These are phyloP conservation scores for Cheilosia vernalis DNA, from an alignment of 2,888 invertebrate species.

Conservation along the genomic window DNA sequence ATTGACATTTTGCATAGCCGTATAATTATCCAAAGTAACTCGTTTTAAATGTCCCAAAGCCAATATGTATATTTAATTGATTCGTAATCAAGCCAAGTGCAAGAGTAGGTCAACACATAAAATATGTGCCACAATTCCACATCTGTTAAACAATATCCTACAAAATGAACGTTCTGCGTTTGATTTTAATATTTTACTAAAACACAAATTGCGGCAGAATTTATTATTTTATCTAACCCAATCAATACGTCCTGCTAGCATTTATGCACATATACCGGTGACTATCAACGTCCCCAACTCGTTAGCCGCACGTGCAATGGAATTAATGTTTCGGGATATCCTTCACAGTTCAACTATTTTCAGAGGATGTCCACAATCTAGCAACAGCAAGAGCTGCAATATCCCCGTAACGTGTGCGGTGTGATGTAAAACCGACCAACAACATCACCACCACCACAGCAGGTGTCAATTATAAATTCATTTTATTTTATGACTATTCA, in stretches of 20 bases:
- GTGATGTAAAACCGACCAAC: constrained; percentile 36
- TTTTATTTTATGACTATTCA: constrained; percentile 72
- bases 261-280: background rate
- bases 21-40: background rate
- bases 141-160: constrained; percentile 50
- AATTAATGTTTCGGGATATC: constrained; percentile 31
- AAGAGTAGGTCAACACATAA: constrained; percentile 21
- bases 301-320: constrained; percentile 28
- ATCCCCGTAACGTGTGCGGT: constrained; percentile 17
- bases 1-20: background rate
- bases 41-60: background rate
- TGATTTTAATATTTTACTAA: constrained; percentile 65
- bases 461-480: constrained; percentile 75
- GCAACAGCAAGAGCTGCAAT: background rate
- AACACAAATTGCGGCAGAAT: constrained; percentile 72
- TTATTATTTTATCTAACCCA: constrained; percentile 72
- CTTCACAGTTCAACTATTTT: constrained; percentile 3
- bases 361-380: background rate
- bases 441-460: constrained; percentile 51
- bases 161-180: constrained; percentile 29
- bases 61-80: background rate
- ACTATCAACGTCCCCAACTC: background rate
- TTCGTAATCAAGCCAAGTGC: constrained; percentile 3
- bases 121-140: constrained; percentile 20
- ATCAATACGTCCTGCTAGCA: constrained; percentile 48